These are phyloP conservation scores for Bombus impatiens DNA, from an alignment of 1,140 invertebrate species.

Conservation along the genomic window DNA sequence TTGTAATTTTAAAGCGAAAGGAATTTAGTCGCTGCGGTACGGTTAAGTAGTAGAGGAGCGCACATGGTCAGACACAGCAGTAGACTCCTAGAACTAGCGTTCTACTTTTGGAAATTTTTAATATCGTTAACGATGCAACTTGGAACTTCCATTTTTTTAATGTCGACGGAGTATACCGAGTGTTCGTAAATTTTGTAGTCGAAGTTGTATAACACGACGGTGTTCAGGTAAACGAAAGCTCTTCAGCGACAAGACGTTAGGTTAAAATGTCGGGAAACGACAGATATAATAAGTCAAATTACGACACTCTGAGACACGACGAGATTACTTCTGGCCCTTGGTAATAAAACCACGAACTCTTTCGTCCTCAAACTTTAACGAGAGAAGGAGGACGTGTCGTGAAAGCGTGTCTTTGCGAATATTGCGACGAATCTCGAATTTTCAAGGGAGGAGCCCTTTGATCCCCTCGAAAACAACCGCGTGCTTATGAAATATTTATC, in stretches of 20 bases:
- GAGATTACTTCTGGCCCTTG: not conserved
- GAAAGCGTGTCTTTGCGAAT: not conserved
- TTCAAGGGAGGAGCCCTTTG: not conserved
- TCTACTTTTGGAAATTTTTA: not conserved
- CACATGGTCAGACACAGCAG: not conserved
- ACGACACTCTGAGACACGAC: not conserved
- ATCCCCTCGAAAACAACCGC: not conserved
- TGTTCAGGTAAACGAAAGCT: not conserved
- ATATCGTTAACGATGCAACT: too few relatives aligned
- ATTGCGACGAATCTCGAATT: not conserved
- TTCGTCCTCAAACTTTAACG: not conserved
- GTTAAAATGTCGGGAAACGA: not conserved
- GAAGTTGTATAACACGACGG: not conserved
- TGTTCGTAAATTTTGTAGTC: not conserved
- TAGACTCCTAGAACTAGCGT: rapidly evolving
- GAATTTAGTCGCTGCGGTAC: not conserved
- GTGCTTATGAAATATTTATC: slow-evolving; percentile 4
- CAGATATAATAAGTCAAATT: slow-evolving; percentile 10
- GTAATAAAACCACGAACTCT: slow-evolving; percentile 5
- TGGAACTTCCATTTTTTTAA: not conserved
- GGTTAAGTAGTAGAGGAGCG: not conserved
- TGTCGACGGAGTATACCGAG: not conserved
- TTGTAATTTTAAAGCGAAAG: too few relatives aligned
- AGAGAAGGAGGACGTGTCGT: not conserved
- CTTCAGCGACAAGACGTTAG: not conserved